Evolutionary conservation across 2,888 invertebrate species (phyloP), one percentile per base, ranked within the genome.

Genomic region (Tortricodes alternella): DNA sequence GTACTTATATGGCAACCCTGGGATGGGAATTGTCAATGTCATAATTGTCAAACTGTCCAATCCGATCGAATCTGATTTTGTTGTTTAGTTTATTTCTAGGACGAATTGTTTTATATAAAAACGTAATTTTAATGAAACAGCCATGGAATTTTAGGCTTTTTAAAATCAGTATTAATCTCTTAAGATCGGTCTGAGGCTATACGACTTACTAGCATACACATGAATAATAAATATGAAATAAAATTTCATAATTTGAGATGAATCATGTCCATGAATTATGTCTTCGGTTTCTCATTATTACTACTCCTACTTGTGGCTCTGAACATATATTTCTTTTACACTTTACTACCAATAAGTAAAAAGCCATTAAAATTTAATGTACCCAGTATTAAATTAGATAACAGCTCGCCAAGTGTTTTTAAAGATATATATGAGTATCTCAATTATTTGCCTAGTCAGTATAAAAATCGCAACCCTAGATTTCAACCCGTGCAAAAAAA

Each of bases 321-420:
- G 19, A 89, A 90, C 64, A 76, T 89, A 64, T 90, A 83, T 65
- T 90, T 90, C 62, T 89, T 88, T 65, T 89, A 89, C 63, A 82
- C 75, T 6, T 71, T 89, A 38, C 85, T 79, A 48, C 74, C 76
- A 58, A 70, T 77, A 35, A 68, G 72, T 19, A 79, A 64, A 65
- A 81, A 70, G 62, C 62, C 73, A 27, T 56, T 70, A 11, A 68
- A 64, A 29, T 76, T 78, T 50, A 80, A 71, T 51, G 63, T 80
- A 29, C 82, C 78, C 46, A 69, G 71, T 61, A 66, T 79, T 41
- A 84, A 81, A 66, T 61, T 80, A 59, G 83, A 83, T 60, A 58
- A 73, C n/a, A n/a, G n/a, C 2, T 63, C 71, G 32, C 74, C 81
- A 29, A 77, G 70, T 70, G 62, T 83, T 56, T 72, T 81, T 46